Percentiles rank a stretch among this genome's conserved stretches.
These are phyloP conservation scores for Athrips mouffetella DNA, from an alignment of 2,888 invertebrate genomes.

Conservation along the genomic window DNA sequence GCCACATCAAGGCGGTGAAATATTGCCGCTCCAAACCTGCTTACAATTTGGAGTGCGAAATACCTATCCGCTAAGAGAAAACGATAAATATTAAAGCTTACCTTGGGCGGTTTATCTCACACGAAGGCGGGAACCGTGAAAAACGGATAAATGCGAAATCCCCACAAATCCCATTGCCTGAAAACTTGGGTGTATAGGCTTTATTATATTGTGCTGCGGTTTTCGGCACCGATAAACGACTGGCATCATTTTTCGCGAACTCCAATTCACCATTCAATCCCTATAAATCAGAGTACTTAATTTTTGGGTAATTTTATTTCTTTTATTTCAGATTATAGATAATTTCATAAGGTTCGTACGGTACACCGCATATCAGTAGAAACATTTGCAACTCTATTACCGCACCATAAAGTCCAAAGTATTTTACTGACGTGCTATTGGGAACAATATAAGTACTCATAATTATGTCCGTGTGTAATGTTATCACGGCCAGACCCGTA, in stretches of 20 bases:
- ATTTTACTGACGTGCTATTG: too few species aligned
- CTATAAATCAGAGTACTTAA: neutral
- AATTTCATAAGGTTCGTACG: too few species aligned
- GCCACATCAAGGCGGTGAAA: constrained; percentile 14
- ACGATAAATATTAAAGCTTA: constrained; percentile 68
- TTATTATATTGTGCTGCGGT: constrained; percentile 11
- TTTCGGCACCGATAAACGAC: constrained; percentile 6
- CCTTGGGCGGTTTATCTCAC: constrained; percentile 56
- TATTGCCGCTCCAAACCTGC: constrained; percentile 8
- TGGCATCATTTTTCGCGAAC: neutral
- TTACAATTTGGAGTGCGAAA: constrained; percentile 25
- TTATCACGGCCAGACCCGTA: too few species aligned
- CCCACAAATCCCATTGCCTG: constrained; percentile 50
- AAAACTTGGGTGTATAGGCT: constrained; percentile 39
- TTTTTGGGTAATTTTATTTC: neutral
- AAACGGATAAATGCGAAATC: constrained; percentile 63
- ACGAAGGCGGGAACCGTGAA: constrained; percentile 51
- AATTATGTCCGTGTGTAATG: too few species aligned
- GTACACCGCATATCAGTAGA: too few species aligned
- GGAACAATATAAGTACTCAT: too few species aligned
- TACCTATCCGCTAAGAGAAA: constrained; percentile 44
- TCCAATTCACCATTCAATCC: constrained; percentile 3
- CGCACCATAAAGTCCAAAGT: too few species aligned
- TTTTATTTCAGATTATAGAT: neutral
- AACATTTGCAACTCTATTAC: too few species aligned